Evolutionary conservation across 1,140 invertebrate genomes (phyloP), one percentile per base, ranked within the genome.

Genomic region (Psilanteris sp.): DNA sequence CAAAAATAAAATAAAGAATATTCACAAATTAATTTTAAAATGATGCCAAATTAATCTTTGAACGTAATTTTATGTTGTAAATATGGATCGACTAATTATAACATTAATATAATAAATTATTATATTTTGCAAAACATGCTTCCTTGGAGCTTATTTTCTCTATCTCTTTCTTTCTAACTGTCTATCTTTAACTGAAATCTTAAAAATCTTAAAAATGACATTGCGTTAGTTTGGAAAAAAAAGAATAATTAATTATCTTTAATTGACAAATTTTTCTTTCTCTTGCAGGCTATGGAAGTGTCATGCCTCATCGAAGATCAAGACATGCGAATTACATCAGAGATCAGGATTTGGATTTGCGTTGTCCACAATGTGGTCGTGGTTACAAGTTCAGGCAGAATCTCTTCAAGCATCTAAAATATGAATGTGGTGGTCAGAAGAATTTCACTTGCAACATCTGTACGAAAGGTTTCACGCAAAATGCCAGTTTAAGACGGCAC

Each of bases 381-480:
- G 81, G 83, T 1, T 83, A 86, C 77, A 90, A 90, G 44, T 84
- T 89, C 16, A 67, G 79, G 41, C 68, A 78, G 26, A 82, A 86
- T 66, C 68, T 91, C 1, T 80, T 83, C 36, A 88, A 89, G 31
- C 91, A 91, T 41, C 72, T 89, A 39, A 88, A 88, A 18, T 89
- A 85, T 44, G 90, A 91, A 50, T 91, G 90, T 62, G 89, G 89
- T 4, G 86, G 86, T 14, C 84, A 85, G 31, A 86, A 85, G 13
- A 86, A 89, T 27, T 90, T 90, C 73, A 73, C 68, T 2, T 91
- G 90, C 70, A 79, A 85, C n/a, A 54, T 89, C 11, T 91, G 90
- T 68, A 67, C 71, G 10, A 79, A 81, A n/a, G 83, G 84, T 13
- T 88, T 86, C 62, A 86, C 85, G 4, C 87, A 89, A 31, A 89